Conservation (phyloP, 2,797 vertebrate species). For the Lepilemur septentrionalis region DNA sequence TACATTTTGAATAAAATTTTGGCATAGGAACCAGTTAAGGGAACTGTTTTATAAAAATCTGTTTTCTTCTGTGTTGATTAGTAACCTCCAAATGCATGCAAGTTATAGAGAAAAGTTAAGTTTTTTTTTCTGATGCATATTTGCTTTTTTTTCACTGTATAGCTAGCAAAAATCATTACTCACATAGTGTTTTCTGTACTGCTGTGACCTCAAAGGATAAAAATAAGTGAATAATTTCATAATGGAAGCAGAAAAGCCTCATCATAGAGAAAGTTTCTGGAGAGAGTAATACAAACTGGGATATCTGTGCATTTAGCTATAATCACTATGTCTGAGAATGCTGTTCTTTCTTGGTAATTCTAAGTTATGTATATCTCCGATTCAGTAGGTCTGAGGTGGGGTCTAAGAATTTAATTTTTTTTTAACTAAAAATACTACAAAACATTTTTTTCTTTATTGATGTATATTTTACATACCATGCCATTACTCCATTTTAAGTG, state of each 20-base stretch:
- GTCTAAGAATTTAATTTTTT: neutral
- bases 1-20: conserved; percentile 43
- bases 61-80: neutral
- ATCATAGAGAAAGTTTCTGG: conserved; percentile 13
- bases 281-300: neutral
- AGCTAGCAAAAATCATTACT: conserved; percentile 7
- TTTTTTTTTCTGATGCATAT: neutral
- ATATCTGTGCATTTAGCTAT: neutral
- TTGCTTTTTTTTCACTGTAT: neutral
- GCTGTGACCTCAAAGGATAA: conserved; percentile 15
- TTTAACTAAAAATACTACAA: too few species aligned
- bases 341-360: neutral
- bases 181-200: neutral
- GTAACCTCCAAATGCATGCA: neutral
- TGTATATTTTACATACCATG: too few species aligned
- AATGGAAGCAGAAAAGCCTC: neutral
- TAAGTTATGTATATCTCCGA: neutral
- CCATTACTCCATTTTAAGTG: too few species aligned
- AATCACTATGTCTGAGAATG: neutral
- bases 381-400: neutral
- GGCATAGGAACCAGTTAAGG: neutral
- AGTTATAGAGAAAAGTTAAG: neutral
- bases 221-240: neutral
- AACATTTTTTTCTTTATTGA: too few species aligned
- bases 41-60: neutral